Evolutionary conservation across 2,797 vertebrate species (phyloP).

Genomic region (Serranus cabrilla): DNA sequence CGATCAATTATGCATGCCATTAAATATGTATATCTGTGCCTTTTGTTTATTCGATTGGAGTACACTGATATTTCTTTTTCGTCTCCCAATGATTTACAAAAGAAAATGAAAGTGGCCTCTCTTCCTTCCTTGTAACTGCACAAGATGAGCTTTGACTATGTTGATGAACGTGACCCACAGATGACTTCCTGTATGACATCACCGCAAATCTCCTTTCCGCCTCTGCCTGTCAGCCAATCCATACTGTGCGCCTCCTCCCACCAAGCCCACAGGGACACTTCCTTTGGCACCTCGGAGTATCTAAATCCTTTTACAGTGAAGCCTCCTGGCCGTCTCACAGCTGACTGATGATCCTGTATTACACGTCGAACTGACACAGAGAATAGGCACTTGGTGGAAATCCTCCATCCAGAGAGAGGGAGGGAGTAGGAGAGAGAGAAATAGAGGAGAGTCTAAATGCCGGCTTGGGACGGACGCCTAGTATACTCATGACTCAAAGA

Average conservation of each 20-base stretch:
- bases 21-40: conserved; percentile 85
- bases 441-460: conserved; percentile 63
- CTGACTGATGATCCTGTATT: conserved; percentile 78
- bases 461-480: conserved; percentile 64
- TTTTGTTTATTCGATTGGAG: conserved; percentile 83
- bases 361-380: conserved; percentile 71
- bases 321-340: conserved; percentile 67
- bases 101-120: conserved; percentile 56
- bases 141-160: conserved; percentile 36
- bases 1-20: conserved; percentile 83
- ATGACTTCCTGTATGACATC: conserved; percentile 76
- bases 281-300: conserved; percentile 62
- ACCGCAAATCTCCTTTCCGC: conserved; percentile 50
- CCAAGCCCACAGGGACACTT: conserved; percentile 59
- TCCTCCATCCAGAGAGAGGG: conserved; percentile 39
- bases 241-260: conserved; percentile 43
- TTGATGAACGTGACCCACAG: conserved; percentile 48
- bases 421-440: not conserved
- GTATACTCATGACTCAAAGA: conserved; percentile 76
- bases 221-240: conserved; percentile 59
- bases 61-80: conserved; percentile 75
- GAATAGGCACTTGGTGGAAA: conserved; percentile 66
- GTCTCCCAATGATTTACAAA: conserved; percentile 67
- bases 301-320: conserved; percentile 76
- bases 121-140: conserved; percentile 18